Percentiles rank a stretch among this genome's conserved stretches.
These are phyloP conservation scores for Tipula vernalis DNA, from an alignment of 2,888 invertebrate species.

Conservation along the genomic window DNA sequence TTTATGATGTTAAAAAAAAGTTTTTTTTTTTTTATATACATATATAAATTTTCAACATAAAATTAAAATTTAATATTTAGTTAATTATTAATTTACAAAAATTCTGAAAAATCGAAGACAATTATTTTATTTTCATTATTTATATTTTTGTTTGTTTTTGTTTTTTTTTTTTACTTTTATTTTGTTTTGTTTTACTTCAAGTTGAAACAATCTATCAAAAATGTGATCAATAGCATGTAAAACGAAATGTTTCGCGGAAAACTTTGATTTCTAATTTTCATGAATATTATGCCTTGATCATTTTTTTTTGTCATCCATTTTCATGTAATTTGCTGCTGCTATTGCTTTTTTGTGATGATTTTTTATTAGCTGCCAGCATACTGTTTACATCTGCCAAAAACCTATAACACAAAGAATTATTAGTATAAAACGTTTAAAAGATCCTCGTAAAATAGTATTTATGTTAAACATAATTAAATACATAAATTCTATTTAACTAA, in stretches of 20 bases:
- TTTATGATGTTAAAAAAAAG: neutral
- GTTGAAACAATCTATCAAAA: neutral
- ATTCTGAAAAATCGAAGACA: neutral
- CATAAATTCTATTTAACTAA: neutral
- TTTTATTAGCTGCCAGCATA: neutral
- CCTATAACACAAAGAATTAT: neutral
- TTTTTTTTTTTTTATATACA: neutral
- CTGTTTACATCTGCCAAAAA: neutral
- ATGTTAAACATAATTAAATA: neutral
- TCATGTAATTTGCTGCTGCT: neutral
- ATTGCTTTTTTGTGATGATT: neutral
- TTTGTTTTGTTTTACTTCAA: neutral
- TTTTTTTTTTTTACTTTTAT: neutral
- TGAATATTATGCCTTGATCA: neutral
- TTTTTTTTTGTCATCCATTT: neutral
- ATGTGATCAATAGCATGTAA: neutral
- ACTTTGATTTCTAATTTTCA: neutral
- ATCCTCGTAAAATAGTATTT: neutral
- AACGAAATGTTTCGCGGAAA: neutral
- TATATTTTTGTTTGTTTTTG: neutral
- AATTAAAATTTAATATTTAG: neutral
- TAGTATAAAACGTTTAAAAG: neutral
- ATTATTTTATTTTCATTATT: slow-evolving; percentile 6
- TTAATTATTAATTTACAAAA: neutral
- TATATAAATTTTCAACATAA: neutral